phyloP scores from a whole-genome alignment of 2,797 vertebrate species.

The Gadopsis marmoratus region DNA sequence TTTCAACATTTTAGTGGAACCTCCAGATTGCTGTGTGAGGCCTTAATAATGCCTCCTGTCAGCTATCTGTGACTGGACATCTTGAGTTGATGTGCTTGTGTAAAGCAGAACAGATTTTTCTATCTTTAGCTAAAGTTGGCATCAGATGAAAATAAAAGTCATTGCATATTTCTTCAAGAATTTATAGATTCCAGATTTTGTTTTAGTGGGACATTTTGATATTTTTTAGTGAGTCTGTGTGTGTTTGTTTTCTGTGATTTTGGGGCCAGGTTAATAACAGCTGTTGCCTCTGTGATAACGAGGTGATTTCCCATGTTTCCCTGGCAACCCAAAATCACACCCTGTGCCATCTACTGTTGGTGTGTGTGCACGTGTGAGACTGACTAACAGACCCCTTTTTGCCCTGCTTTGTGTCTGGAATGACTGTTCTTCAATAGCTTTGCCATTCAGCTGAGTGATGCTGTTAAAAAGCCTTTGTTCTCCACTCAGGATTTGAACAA shows the following conservation, averaged over 20 bases:
- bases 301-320: slow-evolving; percentile 79
- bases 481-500: slow-evolving; percentile 23
- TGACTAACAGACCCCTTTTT: slow-evolving; percentile 36
- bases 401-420: slow-evolving; percentile 51
- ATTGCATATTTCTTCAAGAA: slow-evolving; percentile 11
- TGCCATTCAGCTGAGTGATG: slow-evolving; percentile 25
- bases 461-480: slow-evolving; percentile 58
- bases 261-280: slow-evolving; percentile 60
- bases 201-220: slow-evolving; percentile 6
- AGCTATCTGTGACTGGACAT: slow-evolving; percentile 54
- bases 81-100: slow-evolving; percentile 42
- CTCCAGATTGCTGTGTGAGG: slow-evolving; percentile 3
- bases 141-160: slow-evolving; percentile 57
- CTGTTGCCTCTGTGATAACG: slow-evolving; percentile 57
- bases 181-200: slow-evolving; percentile 45
- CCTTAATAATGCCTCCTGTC: slow-evolving; percentile 36
- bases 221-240: slow-evolving; percentile 18
- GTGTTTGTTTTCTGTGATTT: slow-evolving; percentile 53
- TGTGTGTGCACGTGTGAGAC: slow-evolving; percentile 22
- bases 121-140: slow-evolving; percentile 51
- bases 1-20: background rate
- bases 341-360: slow-evolving; percentile 27
- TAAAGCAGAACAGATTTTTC: slow-evolving; percentile 38
- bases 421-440: slow-evolving; percentile 45
- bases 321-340: slow-evolving; percentile 72